phyloP scores from a whole-genome alignment of 2,888 invertebrate species.

The Leptopilina myrica region DNA sequence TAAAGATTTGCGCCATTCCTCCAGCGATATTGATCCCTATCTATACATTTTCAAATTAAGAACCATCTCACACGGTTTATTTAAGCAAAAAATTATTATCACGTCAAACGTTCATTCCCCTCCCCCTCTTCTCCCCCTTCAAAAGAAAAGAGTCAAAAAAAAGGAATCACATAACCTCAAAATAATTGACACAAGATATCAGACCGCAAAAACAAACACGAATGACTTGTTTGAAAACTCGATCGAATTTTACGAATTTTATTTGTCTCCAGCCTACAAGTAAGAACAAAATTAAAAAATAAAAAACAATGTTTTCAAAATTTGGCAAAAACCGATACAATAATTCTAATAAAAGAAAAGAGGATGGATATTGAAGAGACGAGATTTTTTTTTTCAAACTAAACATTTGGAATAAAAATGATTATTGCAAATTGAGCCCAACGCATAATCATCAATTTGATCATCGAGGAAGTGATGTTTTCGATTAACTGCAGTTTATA shows the following conservation, averaged over 20 bases:
- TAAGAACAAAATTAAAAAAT: too few relatives aligned
- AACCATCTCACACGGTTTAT: neutral
- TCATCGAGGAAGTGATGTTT: slow-evolving; percentile 24
- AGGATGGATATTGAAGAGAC: too few relatives aligned
- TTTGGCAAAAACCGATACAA: too few relatives aligned
- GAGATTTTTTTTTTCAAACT: too few relatives aligned
- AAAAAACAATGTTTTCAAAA: too few relatives aligned
- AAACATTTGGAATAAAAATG: neutral
- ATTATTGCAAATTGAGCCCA: neutral
- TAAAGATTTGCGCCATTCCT: slow-evolving; percentile 1
- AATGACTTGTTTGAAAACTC: slow-evolving; percentile 19
- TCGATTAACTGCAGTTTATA: slow-evolving; percentile 29
- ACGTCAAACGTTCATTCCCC: too few relatives aligned
- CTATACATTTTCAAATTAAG: neutral
- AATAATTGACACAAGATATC: slow-evolving; percentile 3
- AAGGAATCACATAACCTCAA: too few relatives aligned
- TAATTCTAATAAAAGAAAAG: too few relatives aligned
- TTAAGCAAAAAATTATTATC: neutral
- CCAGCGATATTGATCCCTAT: neutral
- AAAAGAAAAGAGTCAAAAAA: too few relatives aligned
- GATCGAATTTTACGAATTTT: neutral
- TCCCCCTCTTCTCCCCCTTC: neutral
- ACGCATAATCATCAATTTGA: neutral
- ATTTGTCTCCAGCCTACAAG: too few relatives aligned
- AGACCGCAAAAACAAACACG: slow-evolving; percentile 3